Evolutionary conservation across 2,113 vertebrate genomes (phyloP).

Genomic region (Speoplatyrhinus poulsoni): DNA sequence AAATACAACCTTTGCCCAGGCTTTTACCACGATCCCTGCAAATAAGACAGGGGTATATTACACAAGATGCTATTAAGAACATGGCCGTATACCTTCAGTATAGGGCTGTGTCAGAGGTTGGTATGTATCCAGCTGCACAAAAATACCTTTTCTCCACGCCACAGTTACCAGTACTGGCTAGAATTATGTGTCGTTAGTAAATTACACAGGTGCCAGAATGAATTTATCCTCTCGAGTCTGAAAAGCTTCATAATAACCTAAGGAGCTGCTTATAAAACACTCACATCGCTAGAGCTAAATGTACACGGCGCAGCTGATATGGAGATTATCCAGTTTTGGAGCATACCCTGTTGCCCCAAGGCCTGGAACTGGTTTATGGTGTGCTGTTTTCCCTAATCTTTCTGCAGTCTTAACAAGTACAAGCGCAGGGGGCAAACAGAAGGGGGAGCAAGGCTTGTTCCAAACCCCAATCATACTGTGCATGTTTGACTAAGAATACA

Average conservation of each 20-base stretch:
- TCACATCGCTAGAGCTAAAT: slow-evolving; percentile 81
- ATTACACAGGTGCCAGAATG: slow-evolving; percentile 84
- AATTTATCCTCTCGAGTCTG: slow-evolving; percentile 81
- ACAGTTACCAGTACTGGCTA: slow-evolving; percentile 61
- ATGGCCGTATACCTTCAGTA: slow-evolving; percentile 49
- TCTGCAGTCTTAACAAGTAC: slow-evolving; percentile 92
- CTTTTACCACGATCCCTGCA: slow-evolving; percentile 67
- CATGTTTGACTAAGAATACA: neutral
- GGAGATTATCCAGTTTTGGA: slow-evolving; percentile 93
- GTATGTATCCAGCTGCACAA: slow-evolving; percentile 42
- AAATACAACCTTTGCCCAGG: slow-evolving; percentile 77
- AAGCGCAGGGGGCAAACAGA: slow-evolving; percentile 83
- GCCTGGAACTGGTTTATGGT: slow-evolving; percentile 91
- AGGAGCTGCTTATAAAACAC: slow-evolving; percentile 80
- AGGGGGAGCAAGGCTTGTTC: slow-evolving; percentile 64
- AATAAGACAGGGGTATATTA: slow-evolving; percentile 75
- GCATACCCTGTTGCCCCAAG: slow-evolving; percentile 86
- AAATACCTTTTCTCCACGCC: slow-evolving; percentile 44
- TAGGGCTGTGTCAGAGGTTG: slow-evolving; percentile 51
- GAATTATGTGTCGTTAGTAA: slow-evolving; percentile 81
- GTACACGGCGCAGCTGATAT: slow-evolving; percentile 88
- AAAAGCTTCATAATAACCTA: slow-evolving; percentile 81
- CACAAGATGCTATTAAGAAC: slow-evolving; percentile 68
- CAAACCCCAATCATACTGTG: slow-evolving; percentile 5
- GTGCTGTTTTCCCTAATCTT: slow-evolving; percentile 90